phyloP scores from a whole-genome alignment of 2,797 vertebrate species.

The Pangasius larnaudii region DNA sequence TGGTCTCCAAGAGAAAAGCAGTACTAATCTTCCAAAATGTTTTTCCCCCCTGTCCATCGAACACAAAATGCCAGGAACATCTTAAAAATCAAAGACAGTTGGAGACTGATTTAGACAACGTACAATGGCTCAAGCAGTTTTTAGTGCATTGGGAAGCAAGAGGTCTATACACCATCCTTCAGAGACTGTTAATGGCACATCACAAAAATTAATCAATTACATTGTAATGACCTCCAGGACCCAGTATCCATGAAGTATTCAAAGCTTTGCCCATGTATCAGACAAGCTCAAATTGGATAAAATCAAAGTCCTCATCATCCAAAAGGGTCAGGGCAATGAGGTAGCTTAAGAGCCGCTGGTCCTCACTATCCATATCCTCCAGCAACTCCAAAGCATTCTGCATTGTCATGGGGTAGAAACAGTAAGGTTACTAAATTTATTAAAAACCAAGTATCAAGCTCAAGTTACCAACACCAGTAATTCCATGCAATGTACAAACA shows the following conservation, averaged over 20 bases:
- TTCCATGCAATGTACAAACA: background rate
- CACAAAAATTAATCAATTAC: background rate
- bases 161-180: background rate
- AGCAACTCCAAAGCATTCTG: conserved; percentile 63
- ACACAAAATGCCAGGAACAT: background rate
- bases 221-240: background rate
- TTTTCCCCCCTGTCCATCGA: background rate
- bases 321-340: conserved; percentile 72
- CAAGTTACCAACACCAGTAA: background rate
- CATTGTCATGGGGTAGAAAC: background rate
- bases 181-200: background rate
- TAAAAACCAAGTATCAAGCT: background rate
- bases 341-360: conserved; percentile 70
- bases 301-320: conserved; percentile 51
- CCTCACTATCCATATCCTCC: conserved; percentile 67
- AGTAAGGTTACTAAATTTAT: background rate
- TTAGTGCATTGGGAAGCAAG: background rate
- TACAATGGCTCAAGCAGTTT: conserved; percentile 7
- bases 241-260: background rate
- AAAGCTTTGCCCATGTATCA: conserved; percentile 45
- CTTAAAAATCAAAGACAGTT: conserved; percentile 41
- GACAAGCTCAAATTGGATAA: conserved; percentile 57
- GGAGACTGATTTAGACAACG: conserved; percentile 32
- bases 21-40: background rate
- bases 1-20: conserved; percentile 4